Evolutionary conservation across 2,888 invertebrate species (phyloP).

Genomic region (Heterodera filipjevi): DNA sequence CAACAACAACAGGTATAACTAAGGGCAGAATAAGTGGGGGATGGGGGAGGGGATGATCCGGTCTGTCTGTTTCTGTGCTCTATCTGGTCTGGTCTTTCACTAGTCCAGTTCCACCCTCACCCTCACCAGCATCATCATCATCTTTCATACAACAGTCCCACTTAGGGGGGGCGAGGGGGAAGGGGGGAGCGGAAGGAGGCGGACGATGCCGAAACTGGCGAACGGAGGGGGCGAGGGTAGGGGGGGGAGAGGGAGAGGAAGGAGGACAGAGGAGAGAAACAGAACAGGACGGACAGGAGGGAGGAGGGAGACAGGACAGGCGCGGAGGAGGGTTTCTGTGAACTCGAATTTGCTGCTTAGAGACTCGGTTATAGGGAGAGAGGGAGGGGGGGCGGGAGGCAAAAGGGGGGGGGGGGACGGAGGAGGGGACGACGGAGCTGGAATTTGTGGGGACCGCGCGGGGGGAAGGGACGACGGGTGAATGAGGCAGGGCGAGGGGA

Average conservation of each 20-base stretch:
- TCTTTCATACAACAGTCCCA: background rate
- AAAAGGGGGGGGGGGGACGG: background rate
- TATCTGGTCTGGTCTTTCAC: background rate
- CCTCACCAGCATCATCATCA: background rate
- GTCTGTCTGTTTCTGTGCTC: background rate
- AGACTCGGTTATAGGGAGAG: no score
- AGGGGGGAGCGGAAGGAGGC: background rate
- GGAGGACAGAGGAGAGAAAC: background rate
- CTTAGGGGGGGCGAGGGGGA: background rate
- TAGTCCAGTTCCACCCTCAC: conserved; percentile 7
- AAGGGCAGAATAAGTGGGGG: background rate
- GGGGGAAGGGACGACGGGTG: background rate
- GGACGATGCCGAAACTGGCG: conserved; percentile 12
- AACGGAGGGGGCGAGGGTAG: background rate
- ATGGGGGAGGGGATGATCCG: background rate
- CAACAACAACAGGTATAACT: background rate
- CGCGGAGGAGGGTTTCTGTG: background rate
- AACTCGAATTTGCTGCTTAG: no score
- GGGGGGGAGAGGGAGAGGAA: background rate
- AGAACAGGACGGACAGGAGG: no score
- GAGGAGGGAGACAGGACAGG: background rate
- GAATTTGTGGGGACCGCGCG: background rate
- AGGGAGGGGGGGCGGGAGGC: background rate
- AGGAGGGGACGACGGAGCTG: background rate
- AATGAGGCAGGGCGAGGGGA: background rate